phyloP scores from a whole-genome alignment of 37 sponge, comb jelly and placozoan species.

The Axinella damicornis region DNA sequence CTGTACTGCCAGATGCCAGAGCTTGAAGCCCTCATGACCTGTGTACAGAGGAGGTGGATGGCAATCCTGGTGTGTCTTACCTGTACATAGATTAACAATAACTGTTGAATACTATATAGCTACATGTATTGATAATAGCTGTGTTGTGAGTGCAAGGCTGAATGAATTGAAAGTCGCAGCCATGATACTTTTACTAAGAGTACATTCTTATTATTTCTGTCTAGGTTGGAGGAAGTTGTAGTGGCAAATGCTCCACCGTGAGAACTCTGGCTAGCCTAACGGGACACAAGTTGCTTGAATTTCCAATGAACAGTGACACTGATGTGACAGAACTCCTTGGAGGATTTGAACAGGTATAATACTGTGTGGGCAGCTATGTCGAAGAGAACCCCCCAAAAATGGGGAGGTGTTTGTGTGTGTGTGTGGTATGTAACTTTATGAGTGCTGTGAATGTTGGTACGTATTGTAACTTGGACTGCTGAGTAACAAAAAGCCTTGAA shows the following conservation, averaged over 20 bases:
- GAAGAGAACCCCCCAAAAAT: not conserved
- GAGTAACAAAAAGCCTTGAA: too few relatives aligned
- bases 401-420: too few relatives aligned
- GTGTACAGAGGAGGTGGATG: slow-evolving; percentile 92
- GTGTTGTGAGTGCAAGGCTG: too few relatives aligned
- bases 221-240: slow-evolving; percentile 83
- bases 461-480: too few relatives aligned
- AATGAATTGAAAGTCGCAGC: too few relatives aligned
- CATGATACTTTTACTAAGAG: too few relatives aligned
- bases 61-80: slow-evolving; percentile 82
- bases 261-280: slow-evolving; percentile 76
- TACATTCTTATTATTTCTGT: not conserved
- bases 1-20: slow-evolving; percentile 67
- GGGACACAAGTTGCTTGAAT: slow-evolving; percentile 90
- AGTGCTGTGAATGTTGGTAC: too few relatives aligned
- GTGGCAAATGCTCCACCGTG: slow-evolving; percentile 85
- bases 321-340: slow-evolving; percentile 94
- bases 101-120: too few relatives aligned
- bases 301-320: slow-evolving; percentile 92
- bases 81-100: not conserved
- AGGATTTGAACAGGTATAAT: slow-evolving; percentile 94
- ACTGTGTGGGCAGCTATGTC: not conserved
- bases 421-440: too few relatives aligned
- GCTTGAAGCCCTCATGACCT: slow-evolving; percentile 77
- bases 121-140: too few relatives aligned